Conservation (phyloP, 1,140 invertebrate species). For the Megathymus violae region DNA sequence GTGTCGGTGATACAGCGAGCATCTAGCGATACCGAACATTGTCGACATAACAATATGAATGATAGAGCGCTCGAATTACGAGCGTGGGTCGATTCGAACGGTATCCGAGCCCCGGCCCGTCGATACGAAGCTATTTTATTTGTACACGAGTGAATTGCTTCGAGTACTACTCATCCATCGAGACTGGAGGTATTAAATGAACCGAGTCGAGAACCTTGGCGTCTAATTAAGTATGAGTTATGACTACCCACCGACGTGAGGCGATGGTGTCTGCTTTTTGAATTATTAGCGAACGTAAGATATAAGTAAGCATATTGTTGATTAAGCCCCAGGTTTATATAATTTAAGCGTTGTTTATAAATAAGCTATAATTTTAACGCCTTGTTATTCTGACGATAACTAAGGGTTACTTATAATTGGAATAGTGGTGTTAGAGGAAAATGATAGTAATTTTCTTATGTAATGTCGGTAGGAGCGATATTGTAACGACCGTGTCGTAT, state of each 20-base stretch:
- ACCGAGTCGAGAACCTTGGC: constrained; percentile 66
- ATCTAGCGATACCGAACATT: constrained; percentile 45
- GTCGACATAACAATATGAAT: constrained; percentile 51
- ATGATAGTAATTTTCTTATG: constrained; percentile 34
- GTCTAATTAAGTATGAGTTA: constrained; percentile 77
- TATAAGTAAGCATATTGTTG: not conserved
- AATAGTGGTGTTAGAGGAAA: not conserved
- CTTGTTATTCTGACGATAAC: not conserved
- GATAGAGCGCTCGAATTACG: constrained; percentile 38
- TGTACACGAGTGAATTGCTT: constrained; percentile 19
- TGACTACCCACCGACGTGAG: constrained; percentile 63
- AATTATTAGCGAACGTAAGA: constrained; percentile 45
- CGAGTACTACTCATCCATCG: constrained; percentile 19
- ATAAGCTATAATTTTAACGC: not conserved
- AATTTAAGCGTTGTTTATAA: constrained; percentile 1
- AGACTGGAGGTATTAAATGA: constrained; percentile 35
- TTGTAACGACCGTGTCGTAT: constrained; percentile 42
- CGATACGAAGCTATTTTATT: constrained; percentile 38
- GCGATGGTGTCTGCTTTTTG: constrained; percentile 64
- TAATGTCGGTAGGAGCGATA: constrained; percentile 42
- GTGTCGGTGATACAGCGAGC: constrained; percentile 41
- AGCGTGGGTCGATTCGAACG: constrained; percentile 46
- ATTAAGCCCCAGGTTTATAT: constrained; percentile 6
- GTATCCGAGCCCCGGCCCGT: constrained; percentile 20
- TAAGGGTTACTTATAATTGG: not conserved